Conservation (phyloP, 2,888 invertebrate species). For the Xanthorhoe spadicearia region DNA sequence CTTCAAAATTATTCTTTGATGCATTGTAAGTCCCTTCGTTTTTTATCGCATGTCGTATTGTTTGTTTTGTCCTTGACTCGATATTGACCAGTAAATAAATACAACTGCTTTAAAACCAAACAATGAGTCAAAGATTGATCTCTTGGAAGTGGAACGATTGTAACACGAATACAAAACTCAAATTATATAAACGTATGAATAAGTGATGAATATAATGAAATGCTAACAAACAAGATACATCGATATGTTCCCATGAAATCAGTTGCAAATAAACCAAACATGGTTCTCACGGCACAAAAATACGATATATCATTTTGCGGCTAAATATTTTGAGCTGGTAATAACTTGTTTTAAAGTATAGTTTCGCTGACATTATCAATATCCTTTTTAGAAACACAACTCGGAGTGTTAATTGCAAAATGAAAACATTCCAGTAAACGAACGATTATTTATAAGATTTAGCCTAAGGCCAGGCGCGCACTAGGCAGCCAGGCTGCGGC, state of each 20-base stretch:
- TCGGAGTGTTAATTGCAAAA: too few species aligned
- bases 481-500: too few species aligned
- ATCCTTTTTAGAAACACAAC: background rate
- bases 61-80: background rate
- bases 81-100: constrained; percentile 3
- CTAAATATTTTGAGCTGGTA: constrained; percentile 5
- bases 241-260: constrained; percentile 58
- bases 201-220: constrained; percentile 31
- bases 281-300: constrained; percentile 43
- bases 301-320: constrained; percentile 28
- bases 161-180: constrained; percentile 27
- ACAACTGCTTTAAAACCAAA: constrained; percentile 16
- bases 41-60: too few species aligned
- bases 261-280: constrained; percentile 44
- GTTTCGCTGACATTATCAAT: background rate
- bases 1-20: too few species aligned
- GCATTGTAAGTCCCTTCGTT: too few species aligned
- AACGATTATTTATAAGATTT: too few species aligned
- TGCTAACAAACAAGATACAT: constrained; percentile 45
- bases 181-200: constrained; percentile 30
- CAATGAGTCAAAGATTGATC: constrained; percentile 3
- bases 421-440: too few species aligned
- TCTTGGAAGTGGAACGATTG: constrained; percentile 19
- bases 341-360: background rate
- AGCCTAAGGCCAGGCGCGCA: too few species aligned